phyloP scores from a whole-genome alignment of 2,888 invertebrate species.

The Agrotis ipsilon region DNA sequence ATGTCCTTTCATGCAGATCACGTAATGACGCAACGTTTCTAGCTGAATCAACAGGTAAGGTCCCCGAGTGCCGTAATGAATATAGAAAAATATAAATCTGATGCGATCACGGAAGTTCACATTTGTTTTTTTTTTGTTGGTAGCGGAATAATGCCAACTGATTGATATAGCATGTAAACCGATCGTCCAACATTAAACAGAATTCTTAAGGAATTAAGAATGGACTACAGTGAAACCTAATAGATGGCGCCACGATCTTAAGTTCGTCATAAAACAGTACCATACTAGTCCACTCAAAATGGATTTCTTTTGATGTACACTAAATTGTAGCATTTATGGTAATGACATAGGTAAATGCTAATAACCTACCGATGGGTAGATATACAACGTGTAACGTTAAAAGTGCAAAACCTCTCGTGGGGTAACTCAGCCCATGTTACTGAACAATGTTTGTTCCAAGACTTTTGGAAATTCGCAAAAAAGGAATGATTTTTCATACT shows the following conservation, averaged over 20 bases:
- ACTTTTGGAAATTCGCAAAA: too few species aligned
- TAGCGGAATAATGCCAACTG: neutral
- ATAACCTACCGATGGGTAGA: too few species aligned
- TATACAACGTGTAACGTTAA: too few species aligned
- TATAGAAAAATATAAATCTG: conserved; percentile 49
- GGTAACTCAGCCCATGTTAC: too few species aligned
- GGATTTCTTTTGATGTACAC: neutral
- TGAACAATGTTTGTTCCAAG: too few species aligned
- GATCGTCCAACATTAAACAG: neutral
- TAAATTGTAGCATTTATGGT: neutral
- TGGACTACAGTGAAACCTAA: neutral
- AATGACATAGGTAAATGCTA: too few species aligned
- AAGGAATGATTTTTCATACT: too few species aligned
- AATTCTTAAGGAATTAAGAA: neutral
- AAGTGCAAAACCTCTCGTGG: too few species aligned
- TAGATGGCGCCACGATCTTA: neutral
- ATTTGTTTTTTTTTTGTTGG: conserved; percentile 11
- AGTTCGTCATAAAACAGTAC: neutral
- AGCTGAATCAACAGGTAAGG: conserved; percentile 64
- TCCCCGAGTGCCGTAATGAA: conserved; percentile 40
- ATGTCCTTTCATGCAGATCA: conserved; percentile 44
- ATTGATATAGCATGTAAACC: neutral
- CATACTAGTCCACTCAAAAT: neutral
- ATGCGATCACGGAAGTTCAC: neutral
- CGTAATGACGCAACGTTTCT: conserved; percentile 54